Base-by-base conservation (phyloP, 2,888 invertebrate species). In the Hoplodrina blanda region DNA sequence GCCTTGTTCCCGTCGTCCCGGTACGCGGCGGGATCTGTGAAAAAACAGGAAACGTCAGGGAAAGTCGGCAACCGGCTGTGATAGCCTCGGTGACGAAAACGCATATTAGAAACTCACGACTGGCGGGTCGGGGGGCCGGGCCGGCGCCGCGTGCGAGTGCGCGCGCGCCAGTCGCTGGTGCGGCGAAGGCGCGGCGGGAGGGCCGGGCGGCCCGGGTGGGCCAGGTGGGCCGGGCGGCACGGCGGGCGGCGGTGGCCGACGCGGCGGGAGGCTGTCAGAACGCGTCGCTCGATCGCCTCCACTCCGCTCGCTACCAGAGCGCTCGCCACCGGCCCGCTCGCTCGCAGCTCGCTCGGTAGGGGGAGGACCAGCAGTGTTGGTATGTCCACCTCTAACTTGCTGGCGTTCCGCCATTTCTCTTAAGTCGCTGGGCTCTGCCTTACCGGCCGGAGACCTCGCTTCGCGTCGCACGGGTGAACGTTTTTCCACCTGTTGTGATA, bases 11-110 rank as follows among this genome's bases (percentile, higher is more conserved):
- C 19, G 75, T 44, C 20, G 81, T 80, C 10, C 88, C 85, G 53
- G 82, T 86, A 0, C 95, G 92, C 10, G 95, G 95, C 1, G 95
- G 95, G 0, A 95, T 88, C 95, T 95, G 83, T 4, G 17, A 11
- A 50, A 10, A 50, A 10, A 57, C 44, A 25, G 1, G 4, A 59
- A 41, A 25, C 33, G 30, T 64, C 17, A 68, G 49, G 11, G 4
- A 25, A 8, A 41, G 20, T 17, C 49, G 4, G n/a, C 37, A 4
- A 20, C 4, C n/a, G n/a, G 15, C 20, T 20, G 20, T 2, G n/a
- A 13, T 19, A 33, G 25, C 13, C 37, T 44, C n/a, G 10, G 8
- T n/a, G 5, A 19, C 17, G 4, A 0, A 4, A 7, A 13, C 13
- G 25, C 19, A 46, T 33, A 49, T 17, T 6, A 1, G 1, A 54